Percentiles rank a stretch among this genome's conserved stretches.
Evolutionary conservation across 2,888 invertebrate genomes (phyloP).

Genomic region (Orthonychiurus folsomi): DNA sequence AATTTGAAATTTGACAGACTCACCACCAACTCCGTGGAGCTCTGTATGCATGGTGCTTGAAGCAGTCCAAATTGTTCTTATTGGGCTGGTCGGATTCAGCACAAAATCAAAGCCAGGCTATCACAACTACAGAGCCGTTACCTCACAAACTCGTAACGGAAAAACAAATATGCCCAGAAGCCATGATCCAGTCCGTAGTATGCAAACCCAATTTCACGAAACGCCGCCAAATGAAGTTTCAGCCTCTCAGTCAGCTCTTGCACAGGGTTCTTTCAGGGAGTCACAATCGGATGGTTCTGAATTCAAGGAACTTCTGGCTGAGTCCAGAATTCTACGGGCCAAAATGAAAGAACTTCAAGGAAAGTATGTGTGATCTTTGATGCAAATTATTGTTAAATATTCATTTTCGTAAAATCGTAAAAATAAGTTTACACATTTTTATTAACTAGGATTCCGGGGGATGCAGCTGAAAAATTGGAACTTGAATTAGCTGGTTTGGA

Average conservation of each 20-base stretch:
- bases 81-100: slow-evolving; percentile 22
- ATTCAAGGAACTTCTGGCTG: slow-evolving; percentile 17
- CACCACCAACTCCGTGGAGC: slow-evolving; percentile 18
- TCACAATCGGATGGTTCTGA: slow-evolving; percentile 3
- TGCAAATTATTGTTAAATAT: slow-evolving; percentile 4
- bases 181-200: neutral
- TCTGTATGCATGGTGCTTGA: slow-evolving; percentile 19
- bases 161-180: neutral
- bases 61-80: slow-evolving; percentile 24
- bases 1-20: too few species aligned
- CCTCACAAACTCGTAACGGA: slow-evolving; percentile 6
- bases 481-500: slow-evolving; percentile 16
- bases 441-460: slow-evolving; percentile 19
- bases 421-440: too few species aligned
- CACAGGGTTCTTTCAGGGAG: neutral
- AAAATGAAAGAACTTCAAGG: slow-evolving; percentile 19
- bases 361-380: slow-evolving; percentile 14
- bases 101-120: slow-evolving; percentile 11
- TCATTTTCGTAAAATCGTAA: neutral
- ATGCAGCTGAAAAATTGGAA: slow-evolving; percentile 11
- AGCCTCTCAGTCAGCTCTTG: neutral
- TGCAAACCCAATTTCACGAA: neutral
- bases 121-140: neutral
- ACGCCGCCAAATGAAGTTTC: neutral
- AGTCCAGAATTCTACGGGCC: slow-evolving; percentile 18